Evolutionary conservation across 2,797 vertebrate genomes (phyloP), one percentile per base, ranked within the genome.

Genomic region (Hippopotamyrus pictus): DNA sequence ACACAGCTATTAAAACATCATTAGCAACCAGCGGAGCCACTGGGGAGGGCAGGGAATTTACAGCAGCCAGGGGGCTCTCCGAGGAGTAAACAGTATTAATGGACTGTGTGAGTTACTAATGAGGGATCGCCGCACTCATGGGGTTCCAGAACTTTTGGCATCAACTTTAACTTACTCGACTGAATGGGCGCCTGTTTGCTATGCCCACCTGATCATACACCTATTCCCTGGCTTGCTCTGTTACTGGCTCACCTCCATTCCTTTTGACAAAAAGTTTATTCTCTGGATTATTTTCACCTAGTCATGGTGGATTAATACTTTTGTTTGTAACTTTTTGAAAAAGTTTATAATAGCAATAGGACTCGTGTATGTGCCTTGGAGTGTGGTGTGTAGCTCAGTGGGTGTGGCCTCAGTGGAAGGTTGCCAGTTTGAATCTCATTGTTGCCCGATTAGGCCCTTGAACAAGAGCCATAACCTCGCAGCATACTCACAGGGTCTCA

Each of bases 1-100:
- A 87, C 85, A 87, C 85, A 87, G 51, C 85, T 87, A 87, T 87
- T 87, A 87, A 87, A 87, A 87, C 85, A 87, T 87, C 85, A 87
- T 87, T 87, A 87, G 51, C 51, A 25, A 25, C 51, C 53, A 51
- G 53, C 17, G 12, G 85, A 87, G 29, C 85, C 22, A 54, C 85
- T 7, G 14, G 29, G 65, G 65, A 73, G 17, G 85, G 46, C 8
- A 54, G 51, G 25, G 17, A 7, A 37, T 1, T 14, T 53, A 17
- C 3, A 37, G 85, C 51, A n/a, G 50, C 85, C 53, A 87, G 53
- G 85, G 57, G 50, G 50, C 25, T 5, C 50, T 22, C 85, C 19
- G 85, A 57, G 85, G 85, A 57, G 53, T 87, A 87, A 87, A 57
- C 85, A 87, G 50, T 41, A 87, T 87, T 87, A 87, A 87, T 57